Evolutionary conservation across 2,888 invertebrate genomes (phyloP).

Genomic region (Bellardia bayeri): DNA sequence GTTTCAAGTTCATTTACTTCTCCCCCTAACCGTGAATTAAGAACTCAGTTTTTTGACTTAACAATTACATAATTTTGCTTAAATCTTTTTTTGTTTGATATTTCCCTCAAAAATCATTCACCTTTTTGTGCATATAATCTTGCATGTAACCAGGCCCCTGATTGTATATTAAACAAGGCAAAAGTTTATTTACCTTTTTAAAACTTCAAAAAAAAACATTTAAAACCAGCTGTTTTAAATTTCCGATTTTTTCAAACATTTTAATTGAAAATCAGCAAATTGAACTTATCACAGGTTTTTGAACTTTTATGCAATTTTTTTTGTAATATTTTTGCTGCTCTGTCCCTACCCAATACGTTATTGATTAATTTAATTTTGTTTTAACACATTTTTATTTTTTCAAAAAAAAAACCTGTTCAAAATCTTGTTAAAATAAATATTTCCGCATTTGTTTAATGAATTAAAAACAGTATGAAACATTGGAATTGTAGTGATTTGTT

Average conservation of each 20-base stretch:
- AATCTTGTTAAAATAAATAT: conserved; percentile 37
- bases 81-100: background rate
- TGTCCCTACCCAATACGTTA: background rate
- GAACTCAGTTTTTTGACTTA: background rate
- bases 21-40: no score
- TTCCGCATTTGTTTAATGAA: conserved; percentile 61
- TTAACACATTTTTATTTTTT: conserved; percentile 29
- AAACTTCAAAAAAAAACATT: conserved; percentile 3
- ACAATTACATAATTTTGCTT: conserved; percentile 43
- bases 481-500: conserved; percentile 11
- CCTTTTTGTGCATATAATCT: conserved; percentile 24
- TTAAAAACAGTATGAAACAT: conserved; percentile 12
- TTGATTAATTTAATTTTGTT: conserved; percentile 25
- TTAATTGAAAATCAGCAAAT: background rate
- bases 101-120: conserved; percentile 62
- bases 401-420: conserved; percentile 50
- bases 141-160: conserved; percentile 43
- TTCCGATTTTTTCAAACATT: background rate
- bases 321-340: conserved; percentile 5
- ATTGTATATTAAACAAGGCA: background rate
- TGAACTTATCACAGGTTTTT: conserved; percentile 66
- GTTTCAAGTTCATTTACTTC: conserved; percentile 19
- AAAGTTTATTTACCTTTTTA: conserved; percentile 70
- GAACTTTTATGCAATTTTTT: conserved; percentile 68
- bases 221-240: conserved; percentile 30